Evolutionary conservation across 2,113 vertebrate genomes (phyloP).

Genomic region (Muntiacus reevesi): DNA sequence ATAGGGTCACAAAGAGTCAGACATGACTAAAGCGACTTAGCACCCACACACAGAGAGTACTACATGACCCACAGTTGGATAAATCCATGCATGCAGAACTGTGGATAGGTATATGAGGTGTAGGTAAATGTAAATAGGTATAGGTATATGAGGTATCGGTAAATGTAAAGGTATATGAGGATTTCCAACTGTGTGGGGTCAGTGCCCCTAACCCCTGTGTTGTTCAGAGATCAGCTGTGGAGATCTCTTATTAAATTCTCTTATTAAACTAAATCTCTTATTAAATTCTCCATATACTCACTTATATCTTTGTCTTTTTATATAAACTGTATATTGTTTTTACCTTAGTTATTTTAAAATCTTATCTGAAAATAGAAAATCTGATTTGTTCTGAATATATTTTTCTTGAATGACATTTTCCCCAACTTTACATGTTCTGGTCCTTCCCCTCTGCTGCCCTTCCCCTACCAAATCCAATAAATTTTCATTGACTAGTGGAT

Average conservation of each 20-base stretch:
- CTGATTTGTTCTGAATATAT: not conserved
- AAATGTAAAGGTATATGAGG: not conserved
- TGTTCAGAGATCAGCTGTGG: not conserved
- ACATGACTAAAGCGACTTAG: not conserved
- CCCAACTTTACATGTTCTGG: not conserved
- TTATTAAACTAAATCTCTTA: not conserved
- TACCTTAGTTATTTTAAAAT: not conserved
- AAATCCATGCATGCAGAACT: not conserved
- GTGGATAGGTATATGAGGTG: not conserved
- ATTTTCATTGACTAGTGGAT: not conserved
- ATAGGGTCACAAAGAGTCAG: not conserved
- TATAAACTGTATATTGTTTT: not conserved
- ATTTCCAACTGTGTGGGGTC: not conserved
- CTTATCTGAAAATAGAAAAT: not conserved
- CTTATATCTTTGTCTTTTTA: not conserved
- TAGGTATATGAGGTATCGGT: too few species aligned
- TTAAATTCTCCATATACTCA: not conserved
- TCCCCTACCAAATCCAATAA: rapidly evolving
- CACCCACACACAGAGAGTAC: rapidly evolving
- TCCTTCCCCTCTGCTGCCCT: not conserved
- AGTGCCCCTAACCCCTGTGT: not conserved
- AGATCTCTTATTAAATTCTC: not conserved
- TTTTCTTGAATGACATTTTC: not conserved
- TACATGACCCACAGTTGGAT: not conserved
- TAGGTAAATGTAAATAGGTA: too few species aligned